Base-by-base conservation (phyloP, 2,888 invertebrate species). In the Brassicogethes aeneus region DNA sequence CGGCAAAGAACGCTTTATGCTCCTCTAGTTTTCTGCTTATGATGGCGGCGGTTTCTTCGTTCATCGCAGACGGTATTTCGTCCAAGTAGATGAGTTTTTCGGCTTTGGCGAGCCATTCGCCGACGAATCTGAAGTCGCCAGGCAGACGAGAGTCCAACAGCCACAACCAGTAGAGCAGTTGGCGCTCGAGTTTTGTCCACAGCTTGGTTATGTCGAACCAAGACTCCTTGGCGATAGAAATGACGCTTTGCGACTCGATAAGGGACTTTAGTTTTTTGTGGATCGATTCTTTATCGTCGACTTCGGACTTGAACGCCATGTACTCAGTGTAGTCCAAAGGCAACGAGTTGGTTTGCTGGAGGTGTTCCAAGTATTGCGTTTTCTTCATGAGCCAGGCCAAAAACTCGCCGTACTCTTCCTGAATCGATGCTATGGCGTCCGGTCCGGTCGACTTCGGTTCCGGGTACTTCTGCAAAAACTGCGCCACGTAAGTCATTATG, bases 401-500 rank as follows among this genome's bases (percentile, higher is more conserved):
- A 47, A 95, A 73, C 52, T 80, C 79, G 59, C 83, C 80, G 70
- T 87, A 85, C 66, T 90, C 85, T 57, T 81, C 79, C 64, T 91
- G 88, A 43, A 87, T 76, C 51, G 84, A 80, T 51, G 83, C 81
- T 53, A 85, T 80, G 43, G 83, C 81, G 61, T 82, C 82, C 14
- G 78, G 76, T 47, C 79, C 80, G 45, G 80, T 79, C 51, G 80
- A 81, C 70, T 82, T 85, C 37, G 89, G 87, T 72, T 90, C 89
- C 35, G 89, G 89, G 70, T 89, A 90, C 71, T 93, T 92, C 68
- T 95, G 93, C 62, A 96, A 75, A 71, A 96, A 96, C 73, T 96
- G 95, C 31, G 96, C 94, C 47, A 96, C 94, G 67, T 96, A 96
- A 17, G 96, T 96, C 95, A 96, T 96, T 57, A 96, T 91, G 47